Evolutionary conservation across 2,888 invertebrate genomes (phyloP), one percentile per base, ranked within the genome.

Genomic region (Pyrrhia umbra): DNA sequence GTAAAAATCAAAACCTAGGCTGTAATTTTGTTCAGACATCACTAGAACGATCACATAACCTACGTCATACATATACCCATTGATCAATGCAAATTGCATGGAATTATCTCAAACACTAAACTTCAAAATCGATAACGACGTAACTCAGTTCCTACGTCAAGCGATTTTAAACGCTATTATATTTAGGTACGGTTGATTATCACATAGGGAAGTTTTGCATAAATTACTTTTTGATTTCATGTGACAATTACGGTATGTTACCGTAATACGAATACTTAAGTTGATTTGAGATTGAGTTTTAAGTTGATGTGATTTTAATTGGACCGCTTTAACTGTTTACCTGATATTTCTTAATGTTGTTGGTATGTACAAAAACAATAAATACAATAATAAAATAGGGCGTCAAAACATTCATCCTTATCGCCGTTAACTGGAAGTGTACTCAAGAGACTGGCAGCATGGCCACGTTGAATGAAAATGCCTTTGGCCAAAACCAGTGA

Each of bases 21-120:
- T 39, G 1, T 3, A 6, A 57, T 18, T 59, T 2, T 10, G 21
- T 39, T 9, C 25, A 59, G 25, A 21, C 13, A 59, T 69, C 34
- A 37, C 5, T 62, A 40, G 37, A 6, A 25, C 27, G 37, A 51
- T 62, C 54, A 55, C 27, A n/a, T 18, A 37, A n/a, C 34, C 21
- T 61, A 66, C 71, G 46, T 68, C 69, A 67, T 61, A 61, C 69
- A 67, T 61, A 61, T 23, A 30, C 27, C 39, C 65, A 64, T 63
- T 68, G 62, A 64, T 68, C 66, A 72, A 56, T 42, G 58, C 64
- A 78, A 80, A 80, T 79, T 79, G 71, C 71, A 59, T 49, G 42
- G 51, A 62, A 77, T 72, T 68, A 71, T 61, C 57, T 59, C 34
- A 42, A 56, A 34, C 20, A 42, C n/a, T 16, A n/a, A 27, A 13